Evolutionary conservation across 2,888 invertebrate genomes (phyloP).

Genomic region (Ophioninae sp.): DNA sequence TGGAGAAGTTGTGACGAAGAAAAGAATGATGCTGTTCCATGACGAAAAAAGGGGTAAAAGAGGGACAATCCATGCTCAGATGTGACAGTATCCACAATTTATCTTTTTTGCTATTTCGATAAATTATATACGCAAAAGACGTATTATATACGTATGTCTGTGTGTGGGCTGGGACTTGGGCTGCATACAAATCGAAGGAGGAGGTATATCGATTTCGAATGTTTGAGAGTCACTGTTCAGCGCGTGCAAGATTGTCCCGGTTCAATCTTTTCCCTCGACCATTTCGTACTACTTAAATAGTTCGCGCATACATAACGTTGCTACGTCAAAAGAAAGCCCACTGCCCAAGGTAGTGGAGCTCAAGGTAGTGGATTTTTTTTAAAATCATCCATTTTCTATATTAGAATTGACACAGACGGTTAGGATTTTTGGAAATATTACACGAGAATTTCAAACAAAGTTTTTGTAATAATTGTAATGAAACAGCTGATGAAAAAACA

Average conservation of each 20-base stretch:
- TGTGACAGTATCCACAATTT: constrained; percentile 21
- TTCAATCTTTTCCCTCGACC: constrained; percentile 8
- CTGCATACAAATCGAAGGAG: constrained; percentile 38
- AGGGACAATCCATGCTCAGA: constrained; percentile 7
- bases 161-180: background rate
- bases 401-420: background rate
- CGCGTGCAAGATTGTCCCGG: constrained; percentile 31
- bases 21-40: constrained; percentile 9
- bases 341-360: background rate
- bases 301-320: constrained; percentile 8
- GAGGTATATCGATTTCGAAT: constrained; percentile 42
- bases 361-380: background rate
- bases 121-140: constrained; percentile 14
- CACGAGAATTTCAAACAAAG: background rate
- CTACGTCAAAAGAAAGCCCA: background rate
- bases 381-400: background rate
- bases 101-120: constrained; percentile 9
- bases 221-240: constrained; percentile 56
- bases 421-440: too few species aligned
- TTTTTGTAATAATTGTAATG: background rate
- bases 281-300: constrained; percentile 10
- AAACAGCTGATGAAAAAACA: background rate
- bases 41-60: background rate
- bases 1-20: too few species aligned
- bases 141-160: background rate